phyloP scores from a whole-genome alignment of 2,797 vertebrate species.

The Anniella stebbinsi region DNA sequence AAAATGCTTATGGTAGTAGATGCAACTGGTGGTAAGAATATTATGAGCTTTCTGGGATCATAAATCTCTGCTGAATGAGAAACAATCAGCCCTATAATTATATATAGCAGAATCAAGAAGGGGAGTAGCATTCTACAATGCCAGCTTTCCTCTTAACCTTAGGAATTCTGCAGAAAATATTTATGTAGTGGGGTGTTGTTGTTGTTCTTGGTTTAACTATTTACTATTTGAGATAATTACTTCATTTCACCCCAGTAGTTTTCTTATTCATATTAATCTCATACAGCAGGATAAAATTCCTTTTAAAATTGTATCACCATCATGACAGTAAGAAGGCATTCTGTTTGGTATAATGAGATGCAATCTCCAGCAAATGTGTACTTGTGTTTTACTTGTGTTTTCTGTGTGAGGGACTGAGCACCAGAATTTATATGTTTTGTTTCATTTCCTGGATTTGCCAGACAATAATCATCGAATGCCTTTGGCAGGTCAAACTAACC shows the following conservation, averaged over 20 bases:
- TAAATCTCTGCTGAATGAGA: constrained; percentile 46
- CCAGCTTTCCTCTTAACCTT: constrained; percentile 22
- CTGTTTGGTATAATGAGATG: constrained; percentile 1
- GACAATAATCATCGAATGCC: background rate
- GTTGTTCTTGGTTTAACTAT: constrained; percentile 49
- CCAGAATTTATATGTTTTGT: background rate
- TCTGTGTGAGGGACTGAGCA: background rate
- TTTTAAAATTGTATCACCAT: constrained; percentile 32
- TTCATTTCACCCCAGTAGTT: constrained; percentile 44
- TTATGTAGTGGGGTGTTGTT: constrained; percentile 30
- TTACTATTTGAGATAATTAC: constrained; percentile 45
- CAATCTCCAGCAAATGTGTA: background rate
- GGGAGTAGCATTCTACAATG: constrained; percentile 22
- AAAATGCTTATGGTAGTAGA: background rate
- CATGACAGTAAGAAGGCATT: constrained; percentile 27
- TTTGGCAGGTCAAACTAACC: background rate
- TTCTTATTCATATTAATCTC: constrained; percentile 26
- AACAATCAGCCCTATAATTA: constrained; percentile 33
- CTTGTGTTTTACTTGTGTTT: background rate
- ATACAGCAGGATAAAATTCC: constrained; percentile 17
- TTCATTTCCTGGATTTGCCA: background rate
- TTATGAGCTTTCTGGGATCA: background rate
- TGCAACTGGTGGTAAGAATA: background rate
- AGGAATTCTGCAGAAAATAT: constrained; percentile 40
- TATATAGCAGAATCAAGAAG: constrained; percentile 29